Conservation (phyloP, 2,797 vertebrate species). For the Ceryle rudis region DNA sequence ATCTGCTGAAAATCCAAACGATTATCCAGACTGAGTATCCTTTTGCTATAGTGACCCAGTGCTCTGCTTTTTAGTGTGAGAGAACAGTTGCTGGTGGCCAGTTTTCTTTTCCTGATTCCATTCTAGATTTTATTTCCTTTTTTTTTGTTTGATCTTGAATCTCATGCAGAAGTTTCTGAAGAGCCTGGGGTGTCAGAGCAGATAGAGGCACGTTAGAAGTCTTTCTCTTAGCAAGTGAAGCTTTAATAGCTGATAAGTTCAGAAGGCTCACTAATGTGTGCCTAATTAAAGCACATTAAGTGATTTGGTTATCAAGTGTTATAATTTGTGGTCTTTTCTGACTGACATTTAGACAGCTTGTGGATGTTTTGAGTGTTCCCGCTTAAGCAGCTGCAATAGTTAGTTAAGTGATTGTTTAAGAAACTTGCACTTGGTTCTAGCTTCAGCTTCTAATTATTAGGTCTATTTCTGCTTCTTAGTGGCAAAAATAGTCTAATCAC, state of each 20-base stretch:
- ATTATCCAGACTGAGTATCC: not conserved
- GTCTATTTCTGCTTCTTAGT: constrained; percentile 8
- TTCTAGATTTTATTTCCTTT: not conserved
- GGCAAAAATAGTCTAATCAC: not conserved
- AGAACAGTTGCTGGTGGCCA: not conserved
- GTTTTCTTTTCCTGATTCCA: not conserved
- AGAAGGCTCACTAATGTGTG: not conserved
- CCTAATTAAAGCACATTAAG: not conserved
- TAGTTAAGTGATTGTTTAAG: not conserved
- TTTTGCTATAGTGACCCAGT: not conserved
- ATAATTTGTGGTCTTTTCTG: not conserved
- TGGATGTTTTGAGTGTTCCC: not conserved
- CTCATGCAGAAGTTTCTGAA: not conserved
- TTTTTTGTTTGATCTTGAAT: not conserved
- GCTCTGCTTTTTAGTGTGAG: not conserved
- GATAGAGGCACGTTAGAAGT: not conserved
- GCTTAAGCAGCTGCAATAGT: not conserved
- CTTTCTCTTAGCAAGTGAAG: not conserved
- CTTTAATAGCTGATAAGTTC: not conserved
- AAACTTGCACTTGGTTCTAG: constrained; percentile 4
- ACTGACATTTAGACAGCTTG: not conserved
- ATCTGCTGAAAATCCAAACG: not conserved
- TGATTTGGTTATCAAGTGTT: not conserved
- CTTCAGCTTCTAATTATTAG: not conserved
- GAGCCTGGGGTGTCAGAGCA: not conserved